phyloP scores from a whole-genome alignment of 1,140 invertebrate species.

The Meteorus sp. region DNA sequence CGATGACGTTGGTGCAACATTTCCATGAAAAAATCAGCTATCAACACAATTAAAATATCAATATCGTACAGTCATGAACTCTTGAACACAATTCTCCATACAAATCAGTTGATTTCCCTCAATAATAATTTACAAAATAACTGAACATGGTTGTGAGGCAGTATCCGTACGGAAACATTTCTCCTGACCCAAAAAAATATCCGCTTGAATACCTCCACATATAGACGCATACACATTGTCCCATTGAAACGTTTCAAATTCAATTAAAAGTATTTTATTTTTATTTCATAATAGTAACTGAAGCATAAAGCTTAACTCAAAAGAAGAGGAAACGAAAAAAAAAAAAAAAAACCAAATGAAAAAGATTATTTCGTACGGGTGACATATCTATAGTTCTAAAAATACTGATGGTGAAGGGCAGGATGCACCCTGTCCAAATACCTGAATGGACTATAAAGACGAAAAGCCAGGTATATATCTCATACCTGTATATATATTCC shows the following conservation, averaged over 20 bases:
- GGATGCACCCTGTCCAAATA: constrained; percentile 1
- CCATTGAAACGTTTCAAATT: neutral
- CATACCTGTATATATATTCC: neutral
- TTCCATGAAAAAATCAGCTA: too few relatives aligned
- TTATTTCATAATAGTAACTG: constrained; percentile 9
- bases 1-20: too few relatives aligned
- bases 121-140: too few relatives aligned
- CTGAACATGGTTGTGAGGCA: too few relatives aligned
- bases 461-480: neutral
- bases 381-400: constrained; percentile 2
- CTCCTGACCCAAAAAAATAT: neutral
- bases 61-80: too few relatives aligned
- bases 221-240: neutral
- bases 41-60: too few relatives aligned
- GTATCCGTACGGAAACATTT: neutral
- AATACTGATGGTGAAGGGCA: constrained; percentile 2
- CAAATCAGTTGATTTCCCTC: too few relatives aligned
- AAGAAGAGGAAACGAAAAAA: too few relatives aligned
- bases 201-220: neutral
- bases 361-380: constrained; percentile 3
- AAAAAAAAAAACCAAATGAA: too few relatives aligned
- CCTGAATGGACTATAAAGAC: neutral
- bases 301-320: constrained; percentile 10
- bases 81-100: too few relatives aligned
- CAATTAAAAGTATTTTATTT: constrained; percentile 11